Conservation (phyloP, 2,797 vertebrate species). For the Catharus ustulatus region DNA sequence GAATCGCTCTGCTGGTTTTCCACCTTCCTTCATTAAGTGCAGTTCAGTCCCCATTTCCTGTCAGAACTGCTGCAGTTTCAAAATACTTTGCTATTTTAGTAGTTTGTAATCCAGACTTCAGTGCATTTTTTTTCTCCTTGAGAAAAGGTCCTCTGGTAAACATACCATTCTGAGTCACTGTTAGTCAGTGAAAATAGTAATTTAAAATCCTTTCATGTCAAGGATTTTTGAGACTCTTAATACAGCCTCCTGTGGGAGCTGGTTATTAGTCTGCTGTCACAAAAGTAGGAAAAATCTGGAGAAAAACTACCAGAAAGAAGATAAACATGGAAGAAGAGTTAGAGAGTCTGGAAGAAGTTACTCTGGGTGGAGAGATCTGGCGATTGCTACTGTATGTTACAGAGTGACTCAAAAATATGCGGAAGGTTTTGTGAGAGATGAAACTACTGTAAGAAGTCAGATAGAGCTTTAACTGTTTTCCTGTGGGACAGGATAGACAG, state of each 20-base stretch:
- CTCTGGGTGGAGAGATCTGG: not conserved
- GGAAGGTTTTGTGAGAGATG: not conserved
- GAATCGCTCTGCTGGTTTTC: not conserved
- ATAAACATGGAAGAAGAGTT: not conserved
- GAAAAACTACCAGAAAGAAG: not conserved
- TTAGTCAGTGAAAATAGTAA: conserved; percentile 7
- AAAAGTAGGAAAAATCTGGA: not conserved
- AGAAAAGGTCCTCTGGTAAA: conserved; percentile 45
- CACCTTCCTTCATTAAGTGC: conserved; percentile 17
- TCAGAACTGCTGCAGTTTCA: conserved; percentile 28
- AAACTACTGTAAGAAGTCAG: not conserved
- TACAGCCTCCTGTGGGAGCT: not conserved
- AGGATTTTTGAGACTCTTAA: conserved; percentile 21
- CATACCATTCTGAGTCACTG: conserved; percentile 53
- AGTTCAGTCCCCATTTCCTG: conserved; percentile 32
- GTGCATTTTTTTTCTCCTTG: conserved; percentile 16
- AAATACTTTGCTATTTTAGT: conserved; percentile 54
- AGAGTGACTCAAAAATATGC: not conserved
- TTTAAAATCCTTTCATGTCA: conserved; percentile 21
- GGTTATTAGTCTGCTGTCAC: not conserved
- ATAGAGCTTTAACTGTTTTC: not conserved
- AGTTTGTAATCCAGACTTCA: conserved; percentile 3
- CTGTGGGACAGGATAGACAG: not conserved
- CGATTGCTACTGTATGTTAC: fast-evolving
- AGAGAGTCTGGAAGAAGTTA: not conserved